Evolutionary conservation across 2,797 vertebrate species (phyloP), one percentile per base, ranked within the genome.

Genomic region (Onychomys arenicola): DNA sequence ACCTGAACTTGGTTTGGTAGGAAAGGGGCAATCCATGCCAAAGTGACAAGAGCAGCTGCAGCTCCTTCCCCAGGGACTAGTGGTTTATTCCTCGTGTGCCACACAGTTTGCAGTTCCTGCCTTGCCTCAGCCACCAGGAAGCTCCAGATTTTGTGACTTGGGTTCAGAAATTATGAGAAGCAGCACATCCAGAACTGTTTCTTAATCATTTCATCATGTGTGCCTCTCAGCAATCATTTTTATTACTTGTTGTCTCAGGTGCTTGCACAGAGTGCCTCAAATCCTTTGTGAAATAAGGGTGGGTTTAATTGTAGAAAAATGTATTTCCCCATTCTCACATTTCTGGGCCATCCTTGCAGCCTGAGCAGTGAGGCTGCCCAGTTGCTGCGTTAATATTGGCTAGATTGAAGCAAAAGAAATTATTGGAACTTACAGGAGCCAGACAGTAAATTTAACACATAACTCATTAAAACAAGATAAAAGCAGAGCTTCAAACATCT

Each of bases 391-490:
- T 90, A 86, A 95, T 76, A 97, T 76, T 98, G 97, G 96, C 96
- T 97, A 96, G 76, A 97, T 84, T 94, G 94, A 97, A 98, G 85
- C 4, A 93, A 94, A 93, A 98, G 82, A 87, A 96, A 97, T 96
- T 95, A 90, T 94, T 91, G 94, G 97, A 98, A 96, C 97, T 97
- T 97, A 91, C 3, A 87, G 95, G 96, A 97, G 96, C 98, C 97
- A 96, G 94, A 77, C 94, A 97, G 96, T 96, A 98, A 97, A 98
- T 96, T 98, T 98, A 98, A 95, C 96, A 97, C 85, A 27, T 97
- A 98, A 97, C 98, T 98, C 97, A 98, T 98, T 98, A 98, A 98
- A 98, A 97, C 95, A 97, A 97, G 95, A 98, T 98, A 94, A 98
- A 98, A 98, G 98, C 94, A 94, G 95, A 98, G 81, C 97, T 98